Evolutionary conservation across 2,888 invertebrate species (phyloP).

Genomic region (Vanessa cardui): DNA sequence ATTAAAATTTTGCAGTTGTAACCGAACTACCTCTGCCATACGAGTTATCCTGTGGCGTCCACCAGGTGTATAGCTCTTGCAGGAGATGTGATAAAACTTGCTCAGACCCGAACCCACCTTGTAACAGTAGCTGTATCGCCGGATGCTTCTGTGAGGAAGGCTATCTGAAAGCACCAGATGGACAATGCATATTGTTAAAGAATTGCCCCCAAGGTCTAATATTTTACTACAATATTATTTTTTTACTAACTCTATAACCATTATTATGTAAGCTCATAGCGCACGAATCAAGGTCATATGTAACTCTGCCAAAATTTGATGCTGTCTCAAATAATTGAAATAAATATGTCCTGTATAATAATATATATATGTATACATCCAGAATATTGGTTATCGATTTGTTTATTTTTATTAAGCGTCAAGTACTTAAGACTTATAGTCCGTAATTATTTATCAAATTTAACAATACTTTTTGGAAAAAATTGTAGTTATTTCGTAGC

Average conservation of each 20-base stretch:
- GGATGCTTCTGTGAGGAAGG: slow-evolving; percentile 66
- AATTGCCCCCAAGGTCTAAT: slow-evolving; percentile 59
- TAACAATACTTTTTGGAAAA: neutral
- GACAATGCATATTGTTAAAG: slow-evolving; percentile 52
- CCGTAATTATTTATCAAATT: too few relatives aligned
- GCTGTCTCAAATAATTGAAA: too few relatives aligned
- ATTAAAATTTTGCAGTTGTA: neutral
- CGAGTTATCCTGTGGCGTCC: slow-evolving; percentile 47
- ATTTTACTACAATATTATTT: too few relatives aligned
- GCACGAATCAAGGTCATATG: too few relatives aligned
- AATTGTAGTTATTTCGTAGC: slow-evolving; percentile 11
- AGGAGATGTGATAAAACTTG: slow-evolving; percentile 59
- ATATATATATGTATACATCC: too few relatives aligned
- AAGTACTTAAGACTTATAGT: too few relatives aligned
- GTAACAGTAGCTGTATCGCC: slow-evolving; percentile 48
- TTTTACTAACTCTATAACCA: too few relatives aligned
- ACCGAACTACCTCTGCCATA: slow-evolving; percentile 34
- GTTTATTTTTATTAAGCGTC: too few relatives aligned
- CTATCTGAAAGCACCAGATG: slow-evolving; percentile 53
- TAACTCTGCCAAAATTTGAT: too few relatives aligned
- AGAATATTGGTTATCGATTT: too few relatives aligned
- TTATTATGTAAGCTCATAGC: neutral
- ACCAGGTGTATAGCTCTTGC: slow-evolving; percentile 57
- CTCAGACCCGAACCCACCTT: slow-evolving; percentile 49
- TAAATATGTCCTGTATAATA: too few relatives aligned